A percentile compares a stretch with the other conserved stretches of the same genome.
phyloP scores from a whole-genome alignment of 1,140 invertebrate species.

The Magallana angulata region DNA sequence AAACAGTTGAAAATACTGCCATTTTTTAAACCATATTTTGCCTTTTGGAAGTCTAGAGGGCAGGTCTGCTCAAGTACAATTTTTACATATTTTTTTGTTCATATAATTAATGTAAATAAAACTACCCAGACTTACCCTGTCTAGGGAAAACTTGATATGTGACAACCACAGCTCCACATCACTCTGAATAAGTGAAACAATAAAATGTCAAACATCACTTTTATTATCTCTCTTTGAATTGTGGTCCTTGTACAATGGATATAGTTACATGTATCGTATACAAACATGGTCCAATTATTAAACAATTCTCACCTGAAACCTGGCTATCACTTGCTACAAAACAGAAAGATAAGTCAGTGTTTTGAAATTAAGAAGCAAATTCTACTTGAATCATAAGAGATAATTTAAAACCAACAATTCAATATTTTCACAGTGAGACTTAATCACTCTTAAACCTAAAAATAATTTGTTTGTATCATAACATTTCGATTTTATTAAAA shows the following conservation, averaged over 20 bases:
- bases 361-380: neutral
- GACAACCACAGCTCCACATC: conserved; percentile 87
- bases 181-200: conserved; percentile 81
- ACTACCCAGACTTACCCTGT: conserved; percentile 79
- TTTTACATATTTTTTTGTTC: too few species aligned
- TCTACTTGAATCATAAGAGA: neutral
- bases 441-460: too few species aligned
- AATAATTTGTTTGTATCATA: too few species aligned
- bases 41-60: too few species aligned
- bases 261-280: too few species aligned
- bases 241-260: too few species aligned
- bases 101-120: neutral
- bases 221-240: too few species aligned
- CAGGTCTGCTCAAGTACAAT: too few species aligned
- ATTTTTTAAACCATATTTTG: too few species aligned
- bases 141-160: conserved; percentile 86
- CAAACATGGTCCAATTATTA: neutral
- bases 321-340: conserved; percentile 62
- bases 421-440: neutral
- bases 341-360: neutral
- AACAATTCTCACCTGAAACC: conserved; percentile 65
- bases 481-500: too few species aligned
- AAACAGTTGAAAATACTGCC: too few species aligned
- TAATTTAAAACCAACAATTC: neutral
- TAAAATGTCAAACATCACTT: neutral